Evolutionary conservation across 2,113 vertebrate genomes (phyloP).

Genomic region (Puntigrus tetrazona): DNA sequence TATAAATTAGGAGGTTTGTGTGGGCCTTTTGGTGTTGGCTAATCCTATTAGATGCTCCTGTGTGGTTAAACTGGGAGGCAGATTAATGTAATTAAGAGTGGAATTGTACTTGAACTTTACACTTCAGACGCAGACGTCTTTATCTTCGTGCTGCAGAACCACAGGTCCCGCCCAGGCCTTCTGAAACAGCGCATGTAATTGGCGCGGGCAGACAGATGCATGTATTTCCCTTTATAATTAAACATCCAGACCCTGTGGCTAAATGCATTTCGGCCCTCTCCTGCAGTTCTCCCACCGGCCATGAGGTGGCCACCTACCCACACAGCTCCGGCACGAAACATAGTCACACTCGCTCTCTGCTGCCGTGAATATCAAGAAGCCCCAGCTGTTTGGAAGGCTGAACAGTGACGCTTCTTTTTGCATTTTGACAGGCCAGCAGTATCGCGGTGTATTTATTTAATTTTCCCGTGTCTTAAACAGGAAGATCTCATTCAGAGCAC

Average conservation of each 20-base stretch:
- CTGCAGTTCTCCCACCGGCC: background rate
- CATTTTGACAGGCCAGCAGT: slow-evolving; percentile 48
- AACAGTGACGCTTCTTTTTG: slow-evolving; percentile 50
- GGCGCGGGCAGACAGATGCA: slow-evolving; percentile 49
- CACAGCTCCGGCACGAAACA: background rate
- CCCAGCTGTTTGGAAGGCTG: slow-evolving; percentile 60
- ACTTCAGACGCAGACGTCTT: slow-evolving; percentile 49
- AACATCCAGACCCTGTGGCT: slow-evolving; percentile 49
- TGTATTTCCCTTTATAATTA: slow-evolving; percentile 58
- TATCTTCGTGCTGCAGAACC: slow-evolving; percentile 49
- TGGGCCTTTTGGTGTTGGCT: slow-evolving; percentile 47
- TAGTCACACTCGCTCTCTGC: background rate
- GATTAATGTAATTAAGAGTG: slow-evolving; percentile 56
- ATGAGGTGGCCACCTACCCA: slow-evolving; percentile 51
- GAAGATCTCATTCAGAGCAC: slow-evolving; percentile 91
- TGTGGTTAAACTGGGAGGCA: slow-evolving; percentile 57
- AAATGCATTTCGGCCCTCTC: background rate
- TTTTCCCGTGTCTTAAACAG: slow-evolving; percentile 70
- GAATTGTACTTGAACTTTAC: slow-evolving; percentile 60
- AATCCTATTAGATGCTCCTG: slow-evolving; percentile 55
- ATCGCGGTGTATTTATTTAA: slow-evolving; percentile 42
- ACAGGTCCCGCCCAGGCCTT: slow-evolving; percentile 43
- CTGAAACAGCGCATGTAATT: slow-evolving; percentile 50
- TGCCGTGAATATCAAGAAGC: slow-evolving; percentile 67
- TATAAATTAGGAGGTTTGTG: slow-evolving; percentile 50